A percentile compares a stretch with the other conserved stretches of the same genome.
These are phyloP conservation scores for human DNA, from an alignment of 2,113 vertebrate species.

Conservation along the genomic window GRCh38 chr2:101616501-101617000, in stretches of 20 bases:
- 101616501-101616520: not conserved
- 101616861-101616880: not conserved
- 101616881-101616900: not conserved
- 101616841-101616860: not conserved
- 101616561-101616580: not conserved
- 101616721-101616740: slow-evolving; percentile 24
- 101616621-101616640: not conserved
- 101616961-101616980: not conserved
- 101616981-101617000: too few species aligned
- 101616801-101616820: slow-evolving; percentile 8
- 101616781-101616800: slow-evolving; percentile 37
- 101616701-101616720: not conserved
- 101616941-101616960: not conserved
- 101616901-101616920: not conserved
- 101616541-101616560: not conserved
- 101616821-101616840: slow-evolving; percentile 20
- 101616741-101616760: slow-evolving; percentile 55
- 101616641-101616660: not conserved
- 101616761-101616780: slow-evolving; percentile 28
- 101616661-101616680: slow-evolving; percentile 47
- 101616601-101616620: not conserved
- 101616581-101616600: not conserved
- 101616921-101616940: not conserved
- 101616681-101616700: slow-evolving; percentile 37
- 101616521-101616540: not conserved